Conservation (phyloP, 2,888 invertebrate genomes). For the Silvanus unidentatus region DNA sequence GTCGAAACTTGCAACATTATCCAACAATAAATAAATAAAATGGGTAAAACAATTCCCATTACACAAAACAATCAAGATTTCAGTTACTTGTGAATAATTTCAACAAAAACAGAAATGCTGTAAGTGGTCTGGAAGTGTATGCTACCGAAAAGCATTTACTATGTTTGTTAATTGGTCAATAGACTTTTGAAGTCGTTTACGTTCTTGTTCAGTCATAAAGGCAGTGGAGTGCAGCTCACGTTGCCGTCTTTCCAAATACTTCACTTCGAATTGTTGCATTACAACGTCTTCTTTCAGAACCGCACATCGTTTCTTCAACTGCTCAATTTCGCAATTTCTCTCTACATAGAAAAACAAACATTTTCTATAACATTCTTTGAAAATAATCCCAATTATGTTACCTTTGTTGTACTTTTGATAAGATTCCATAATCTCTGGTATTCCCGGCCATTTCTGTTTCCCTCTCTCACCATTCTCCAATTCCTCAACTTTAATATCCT, state of each 20-base stretch:
- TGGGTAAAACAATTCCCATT: conserved; percentile 8
- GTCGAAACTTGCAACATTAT: too few relatives aligned
- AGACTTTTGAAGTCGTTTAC: conserved; percentile 35
- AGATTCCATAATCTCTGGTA: conserved; percentile 48
- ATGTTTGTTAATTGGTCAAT: conserved; percentile 41
- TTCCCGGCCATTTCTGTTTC: conserved; percentile 47
- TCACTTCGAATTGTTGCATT: conserved; percentile 48
- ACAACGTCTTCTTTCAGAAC: conserved; percentile 49
- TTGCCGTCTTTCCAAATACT: conserved; percentile 36
- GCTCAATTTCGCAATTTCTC: conserved; percentile 47
- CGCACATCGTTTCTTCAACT: conserved; percentile 48
- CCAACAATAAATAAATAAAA: too few relatives aligned
- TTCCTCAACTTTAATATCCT: conserved; percentile 33
- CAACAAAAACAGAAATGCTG: conserved; percentile 20
- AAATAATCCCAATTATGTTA: too few relatives aligned
- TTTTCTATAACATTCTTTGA: too few relatives aligned
- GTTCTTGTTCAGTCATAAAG: conserved; percentile 37
- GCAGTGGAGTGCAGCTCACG: conserved; percentile 36
- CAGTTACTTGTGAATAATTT: not conserved
- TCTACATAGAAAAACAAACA: conserved; percentile 36
- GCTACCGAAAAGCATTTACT: conserved; percentile 43
- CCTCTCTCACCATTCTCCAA: conserved; percentile 11
- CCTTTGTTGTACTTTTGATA: conserved; percentile 53
- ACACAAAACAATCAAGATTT: conserved; percentile 7
- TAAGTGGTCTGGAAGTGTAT: conserved; percentile 23